Evolutionary conservation across 2,888 invertebrate genomes (phyloP).

Genomic region (Yponomeuta sedellus): DNA sequence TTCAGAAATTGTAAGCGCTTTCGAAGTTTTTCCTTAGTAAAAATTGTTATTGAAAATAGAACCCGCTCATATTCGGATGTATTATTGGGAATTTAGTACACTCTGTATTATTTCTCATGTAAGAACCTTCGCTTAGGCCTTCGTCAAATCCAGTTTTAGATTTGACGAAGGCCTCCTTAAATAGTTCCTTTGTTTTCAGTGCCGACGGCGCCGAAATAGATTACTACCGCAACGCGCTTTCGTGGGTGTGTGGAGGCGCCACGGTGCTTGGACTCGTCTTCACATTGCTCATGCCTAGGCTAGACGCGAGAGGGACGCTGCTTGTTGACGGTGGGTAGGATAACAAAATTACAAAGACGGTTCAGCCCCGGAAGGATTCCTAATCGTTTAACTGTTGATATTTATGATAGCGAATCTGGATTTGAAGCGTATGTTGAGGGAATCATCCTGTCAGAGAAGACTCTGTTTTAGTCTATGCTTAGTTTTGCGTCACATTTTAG

Average conservation of each 20-base stretch:
- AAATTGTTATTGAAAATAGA: too few species aligned
- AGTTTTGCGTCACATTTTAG: too few species aligned
- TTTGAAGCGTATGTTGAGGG: too few species aligned
- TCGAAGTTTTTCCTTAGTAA: background rate
- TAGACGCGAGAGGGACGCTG: conserved; percentile 23
- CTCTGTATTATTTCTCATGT: too few species aligned
- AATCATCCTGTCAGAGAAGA: too few species aligned
- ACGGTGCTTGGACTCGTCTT: conserved; percentile 45
- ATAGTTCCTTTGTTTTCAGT: conserved; percentile 27
- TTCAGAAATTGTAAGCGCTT: conserved; percentile 83
- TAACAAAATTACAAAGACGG: background rate
- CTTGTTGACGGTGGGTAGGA: conserved; percentile 15
- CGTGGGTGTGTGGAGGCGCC: conserved; percentile 58
- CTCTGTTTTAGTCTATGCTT: too few species aligned
- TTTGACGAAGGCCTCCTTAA: too few species aligned
- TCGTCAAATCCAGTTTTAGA: too few species aligned
- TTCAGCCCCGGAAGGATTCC: too few species aligned
- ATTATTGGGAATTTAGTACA: too few species aligned
- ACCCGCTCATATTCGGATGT: too few species aligned
- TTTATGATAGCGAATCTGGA: background rate
- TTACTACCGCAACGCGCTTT: conserved; percentile 54
- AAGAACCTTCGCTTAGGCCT: too few species aligned
- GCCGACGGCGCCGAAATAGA: conserved; percentile 46
- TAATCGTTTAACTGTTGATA: background rate
- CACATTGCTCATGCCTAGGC: conserved; percentile 47